Evolutionary conservation across 2,797 vertebrate genomes (phyloP), one percentile per base, ranked within the genome.

Genomic region (Lagodon rhomboides): DNA sequence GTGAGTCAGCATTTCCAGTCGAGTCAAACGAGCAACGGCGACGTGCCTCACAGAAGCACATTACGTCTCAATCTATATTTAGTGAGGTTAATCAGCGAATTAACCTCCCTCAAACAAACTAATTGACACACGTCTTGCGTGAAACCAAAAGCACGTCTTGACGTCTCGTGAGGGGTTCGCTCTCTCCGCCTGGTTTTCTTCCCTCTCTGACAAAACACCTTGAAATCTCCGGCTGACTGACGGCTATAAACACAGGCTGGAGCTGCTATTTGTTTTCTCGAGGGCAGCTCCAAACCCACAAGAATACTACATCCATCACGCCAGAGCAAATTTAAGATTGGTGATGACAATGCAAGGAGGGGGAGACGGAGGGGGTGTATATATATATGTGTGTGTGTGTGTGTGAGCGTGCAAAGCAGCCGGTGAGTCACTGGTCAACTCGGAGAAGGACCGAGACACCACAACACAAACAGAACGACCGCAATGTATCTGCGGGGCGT

Each of bases 241-340:
- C 87, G 54, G 79, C 8, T 71, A 50, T 67, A 92, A 92, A 87
- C 84, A 89, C 84, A 82, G 75, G 47, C 84, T 75, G 12, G 0
- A 50, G 50, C 79, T 80, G 77, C 53, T 79, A 77, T 92, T 91
- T 93, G 88, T 93, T 93, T 93, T 88, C 75, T 84, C 86, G 87
- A 79, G 89, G 93, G 65, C 41, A 56, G 81, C 65, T 62, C 46
- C 8, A n/a, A 79, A 38, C 54, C 92, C 93, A 85, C 91, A 88
- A 86, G 83, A 93, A 89, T 84, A 91, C 86, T 83, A 86, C 72
- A 61, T 85, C 88, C 70, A 79, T 77, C 77, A 65, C 64, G 89
- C 89, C 89, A 88, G 83, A 92, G 89, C 85, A 92, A 89, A 88
- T 91, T 89, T 87, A 84, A 87, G 86, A 84, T 84, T 54, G 83